phyloP scores from a whole-genome alignment of 2,797 vertebrate genomes.

The Lutjanus campechanus region DNA sequence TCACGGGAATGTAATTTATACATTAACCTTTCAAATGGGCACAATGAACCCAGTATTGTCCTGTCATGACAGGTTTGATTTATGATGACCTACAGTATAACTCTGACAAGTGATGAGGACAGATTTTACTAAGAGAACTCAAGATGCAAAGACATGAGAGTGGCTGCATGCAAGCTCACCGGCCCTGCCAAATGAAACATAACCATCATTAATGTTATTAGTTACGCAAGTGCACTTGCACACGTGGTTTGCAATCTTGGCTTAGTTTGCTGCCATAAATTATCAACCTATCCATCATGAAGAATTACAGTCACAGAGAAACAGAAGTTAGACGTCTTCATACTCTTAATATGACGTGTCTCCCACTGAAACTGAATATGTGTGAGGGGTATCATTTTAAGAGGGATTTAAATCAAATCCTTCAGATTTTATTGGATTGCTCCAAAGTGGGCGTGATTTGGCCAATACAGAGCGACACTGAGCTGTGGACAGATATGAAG shows the following conservation, averaged over 20 bases:
- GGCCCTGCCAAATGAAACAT: conserved; percentile 12
- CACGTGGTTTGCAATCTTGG: conserved; percentile 8
- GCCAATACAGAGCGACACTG: not conserved
- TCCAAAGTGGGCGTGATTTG: not conserved
- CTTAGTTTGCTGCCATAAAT: conserved; percentile 5
- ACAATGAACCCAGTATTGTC: conserved; percentile 28
- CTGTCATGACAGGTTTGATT: conserved; percentile 26
- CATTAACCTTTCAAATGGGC: conserved; percentile 61
- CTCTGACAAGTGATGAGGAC: conserved; percentile 8
- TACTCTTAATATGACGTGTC: not conserved
- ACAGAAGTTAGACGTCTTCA: not conserved
- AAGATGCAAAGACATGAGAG: not conserved
- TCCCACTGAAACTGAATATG: not conserved
- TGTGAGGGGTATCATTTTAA: not conserved
- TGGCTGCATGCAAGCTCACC: not conserved
- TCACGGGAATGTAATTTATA: conserved; percentile 48
- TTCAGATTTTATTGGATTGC: not conserved
- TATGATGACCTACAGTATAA: conserved; percentile 3
- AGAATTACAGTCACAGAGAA: conserved; percentile 12
- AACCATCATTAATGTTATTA: conserved; percentile 22
- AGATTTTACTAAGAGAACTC: conserved; percentile 9
- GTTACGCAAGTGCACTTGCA: conserved; percentile 11
- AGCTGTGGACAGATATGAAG: not conserved
- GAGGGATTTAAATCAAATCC: conserved; percentile 21
- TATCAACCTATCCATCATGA: conserved; percentile 22